phyloP scores from a whole-genome alignment of 2,797 vertebrate species.

The Catostomus latipinnis region DNA sequence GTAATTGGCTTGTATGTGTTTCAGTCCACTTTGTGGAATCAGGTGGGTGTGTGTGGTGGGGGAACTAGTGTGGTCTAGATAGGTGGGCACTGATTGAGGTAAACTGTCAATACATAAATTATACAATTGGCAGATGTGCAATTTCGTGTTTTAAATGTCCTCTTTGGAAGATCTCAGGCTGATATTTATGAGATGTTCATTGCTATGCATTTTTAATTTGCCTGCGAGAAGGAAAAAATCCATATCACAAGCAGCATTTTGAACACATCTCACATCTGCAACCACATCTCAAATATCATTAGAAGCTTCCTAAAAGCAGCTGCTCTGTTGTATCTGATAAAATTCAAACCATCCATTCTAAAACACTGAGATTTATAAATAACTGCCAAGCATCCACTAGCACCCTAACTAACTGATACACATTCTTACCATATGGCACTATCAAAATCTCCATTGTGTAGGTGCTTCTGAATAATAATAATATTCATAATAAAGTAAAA shows the following conservation, averaged over 20 bases:
- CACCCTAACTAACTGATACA: background rate
- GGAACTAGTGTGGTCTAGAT: background rate
- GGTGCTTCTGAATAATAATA: no score
- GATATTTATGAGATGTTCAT: conserved; percentile 50
- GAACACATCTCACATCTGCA: conserved; percentile 44
- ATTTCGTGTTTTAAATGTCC: conserved; percentile 48
- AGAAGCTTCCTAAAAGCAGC: conserved; percentile 21
- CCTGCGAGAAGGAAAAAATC: conserved; percentile 28
- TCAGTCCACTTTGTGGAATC: no score
- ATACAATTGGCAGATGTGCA: conserved; percentile 47
- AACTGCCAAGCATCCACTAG: conserved; percentile 23
- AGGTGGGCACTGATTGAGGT: conserved; percentile 6
- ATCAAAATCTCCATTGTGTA: no score
- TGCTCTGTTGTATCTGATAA: conserved; percentile 26
- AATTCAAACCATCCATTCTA: conserved; percentile 18
- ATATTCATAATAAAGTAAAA: no score
- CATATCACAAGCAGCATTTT: conserved; percentile 43
- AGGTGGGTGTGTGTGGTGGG: background rate
- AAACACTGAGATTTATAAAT: conserved; percentile 33
- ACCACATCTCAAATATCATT: conserved; percentile 37
- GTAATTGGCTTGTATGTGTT: background rate
- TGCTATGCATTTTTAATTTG: conserved; percentile 55
- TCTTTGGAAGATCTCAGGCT: conserved; percentile 42
- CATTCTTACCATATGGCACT: no score
- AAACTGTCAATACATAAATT: conserved; percentile 41